Percentiles rank a stretch among this genome's conserved stretches.
These are phyloP conservation scores for Pseudeuparius sepicola DNA, from an alignment of 2,888 invertebrate species.

Conservation along the genomic window DNA sequence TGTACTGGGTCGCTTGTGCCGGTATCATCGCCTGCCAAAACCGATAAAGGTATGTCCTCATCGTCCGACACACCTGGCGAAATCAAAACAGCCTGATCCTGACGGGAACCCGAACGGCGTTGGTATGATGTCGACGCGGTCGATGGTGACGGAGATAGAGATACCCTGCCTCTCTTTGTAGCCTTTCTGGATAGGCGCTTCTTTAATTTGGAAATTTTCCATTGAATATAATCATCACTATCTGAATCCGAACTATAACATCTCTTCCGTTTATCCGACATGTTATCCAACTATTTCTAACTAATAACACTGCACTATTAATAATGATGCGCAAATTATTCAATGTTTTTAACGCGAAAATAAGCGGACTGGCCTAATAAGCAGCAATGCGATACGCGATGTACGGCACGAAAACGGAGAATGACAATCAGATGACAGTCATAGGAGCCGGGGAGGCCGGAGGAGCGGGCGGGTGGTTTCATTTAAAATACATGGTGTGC, in stretches of 20 bases:
- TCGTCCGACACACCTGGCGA: slow-evolving; percentile 10
- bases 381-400: too few relatives aligned
- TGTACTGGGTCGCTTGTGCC: slow-evolving; percentile 5
- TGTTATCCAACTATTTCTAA: too few relatives aligned
- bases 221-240: slow-evolving; percentile 9
- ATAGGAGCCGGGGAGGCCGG: too few relatives aligned
- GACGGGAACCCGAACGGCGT: too few relatives aligned
- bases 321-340: too few relatives aligned
- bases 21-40: slow-evolving; percentile 9
- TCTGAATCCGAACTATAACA: slow-evolving; percentile 11
- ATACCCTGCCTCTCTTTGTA: slow-evolving; percentile 1
- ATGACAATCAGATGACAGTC: too few relatives aligned
- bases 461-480: not conserved
- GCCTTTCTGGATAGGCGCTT: slow-evolving; percentile 9
- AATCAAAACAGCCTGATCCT: slow-evolving; percentile 4
- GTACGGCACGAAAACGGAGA: too few relatives aligned
- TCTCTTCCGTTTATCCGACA: too few relatives aligned
- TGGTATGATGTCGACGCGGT: slow-evolving; percentile 3
- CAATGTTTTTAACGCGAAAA: too few relatives aligned
- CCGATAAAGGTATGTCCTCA: slow-evolving; percentile 13
- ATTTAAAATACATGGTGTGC: slow-evolving; percentile 12
- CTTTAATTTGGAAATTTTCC: slow-evolving; percentile 13
- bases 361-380: too few relatives aligned
- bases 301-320: too few relatives aligned
- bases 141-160: slow-evolving; percentile 3